These are phyloP conservation scores for Fragum sueziense DNA, from an alignment of 2,888 invertebrate genomes.

Conservation along the genomic window DNA sequence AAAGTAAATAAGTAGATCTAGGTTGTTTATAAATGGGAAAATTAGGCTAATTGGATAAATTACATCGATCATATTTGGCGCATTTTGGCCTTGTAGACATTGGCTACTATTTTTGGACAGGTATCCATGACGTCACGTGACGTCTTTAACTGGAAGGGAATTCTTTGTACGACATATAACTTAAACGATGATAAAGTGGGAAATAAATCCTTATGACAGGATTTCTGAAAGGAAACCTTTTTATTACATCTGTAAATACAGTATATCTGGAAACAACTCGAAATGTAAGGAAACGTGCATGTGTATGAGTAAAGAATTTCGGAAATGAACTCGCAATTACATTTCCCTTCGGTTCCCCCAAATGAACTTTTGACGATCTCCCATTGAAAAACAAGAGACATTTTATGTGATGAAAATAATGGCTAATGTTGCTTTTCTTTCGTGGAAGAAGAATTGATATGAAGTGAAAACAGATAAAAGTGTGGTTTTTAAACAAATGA, in stretches of 20 bases:
- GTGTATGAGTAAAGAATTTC: no score
- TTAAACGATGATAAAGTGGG: no score
- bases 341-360: slow-evolving; percentile 59
- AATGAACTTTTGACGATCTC: slow-evolving; percentile 74
- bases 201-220: no score
- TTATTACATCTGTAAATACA: no score
- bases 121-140: slow-evolving; percentile 73
- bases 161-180: no score
- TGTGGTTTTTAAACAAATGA: not conserved
- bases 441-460: slow-evolving; percentile 62
- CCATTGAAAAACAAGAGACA: slow-evolving; percentile 66
- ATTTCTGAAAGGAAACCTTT: no score
- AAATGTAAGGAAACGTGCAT: no score
- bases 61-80: slow-evolving; percentile 49
- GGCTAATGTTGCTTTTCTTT: slow-evolving; percentile 76
- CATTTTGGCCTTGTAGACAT: slow-evolving; percentile 20
- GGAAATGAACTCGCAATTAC: slow-evolving; percentile 1
- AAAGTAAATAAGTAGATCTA: no score
- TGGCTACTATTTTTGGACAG: slow-evolving; percentile 61
- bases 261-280: no score
- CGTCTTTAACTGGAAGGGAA: slow-evolving; percentile 49
- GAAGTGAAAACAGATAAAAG: slow-evolving; percentile 11
- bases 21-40: no score
- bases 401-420: slow-evolving; percentile 71
- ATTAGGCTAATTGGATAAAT: no score